Evolutionary conservation across 2,113 vertebrate species (phyloP).

Genomic region (Forbesichthys agassizii): DNA sequence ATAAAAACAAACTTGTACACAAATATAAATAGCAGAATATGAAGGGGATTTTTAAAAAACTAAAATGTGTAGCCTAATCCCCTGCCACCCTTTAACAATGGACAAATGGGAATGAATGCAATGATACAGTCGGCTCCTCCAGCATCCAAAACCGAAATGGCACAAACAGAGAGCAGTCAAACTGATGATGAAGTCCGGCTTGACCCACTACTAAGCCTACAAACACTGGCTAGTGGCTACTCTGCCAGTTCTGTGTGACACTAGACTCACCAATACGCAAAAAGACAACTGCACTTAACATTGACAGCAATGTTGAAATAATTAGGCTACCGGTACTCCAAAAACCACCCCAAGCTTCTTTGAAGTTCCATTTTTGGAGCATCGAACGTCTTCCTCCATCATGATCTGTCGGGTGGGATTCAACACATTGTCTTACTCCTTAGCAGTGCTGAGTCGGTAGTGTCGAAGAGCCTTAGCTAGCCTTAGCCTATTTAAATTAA

Average conservation of each 20-base stretch:
- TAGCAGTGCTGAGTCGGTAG: conserved; percentile 75
- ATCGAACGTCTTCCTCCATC: neutral
- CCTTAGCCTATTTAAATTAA: too few species aligned
- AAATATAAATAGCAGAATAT: too few species aligned
- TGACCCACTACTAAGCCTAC: conserved; percentile 89
- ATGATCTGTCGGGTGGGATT: neutral
- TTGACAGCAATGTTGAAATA: conserved; percentile 84
- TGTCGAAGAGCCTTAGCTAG: conserved; percentile 63
- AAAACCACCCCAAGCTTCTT: conserved; percentile 81
- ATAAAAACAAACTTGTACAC: too few species aligned
- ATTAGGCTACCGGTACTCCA: conserved; percentile 73
- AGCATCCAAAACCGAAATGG: conserved; percentile 90
- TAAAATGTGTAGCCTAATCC: too few species aligned
- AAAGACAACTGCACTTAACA: conserved; percentile 89
- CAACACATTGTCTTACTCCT: conserved; percentile 22
- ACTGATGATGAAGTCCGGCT: conserved; percentile 86
- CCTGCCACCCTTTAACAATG: too few species aligned
- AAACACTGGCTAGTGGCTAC: too few species aligned
- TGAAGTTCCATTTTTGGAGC: conserved; percentile 11
- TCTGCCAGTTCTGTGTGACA: too few species aligned
- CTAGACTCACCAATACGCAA: conserved; percentile 82
- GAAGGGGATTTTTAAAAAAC: too few species aligned
- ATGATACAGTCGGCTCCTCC: conserved; percentile 95
- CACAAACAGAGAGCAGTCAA: conserved; percentile 89
- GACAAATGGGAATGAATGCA: too few species aligned